Percentiles rank a stretch among this genome's conserved stretches.
Conservation (phyloP, 2,888 invertebrate genomes). For the Rapana venosa region DNA sequence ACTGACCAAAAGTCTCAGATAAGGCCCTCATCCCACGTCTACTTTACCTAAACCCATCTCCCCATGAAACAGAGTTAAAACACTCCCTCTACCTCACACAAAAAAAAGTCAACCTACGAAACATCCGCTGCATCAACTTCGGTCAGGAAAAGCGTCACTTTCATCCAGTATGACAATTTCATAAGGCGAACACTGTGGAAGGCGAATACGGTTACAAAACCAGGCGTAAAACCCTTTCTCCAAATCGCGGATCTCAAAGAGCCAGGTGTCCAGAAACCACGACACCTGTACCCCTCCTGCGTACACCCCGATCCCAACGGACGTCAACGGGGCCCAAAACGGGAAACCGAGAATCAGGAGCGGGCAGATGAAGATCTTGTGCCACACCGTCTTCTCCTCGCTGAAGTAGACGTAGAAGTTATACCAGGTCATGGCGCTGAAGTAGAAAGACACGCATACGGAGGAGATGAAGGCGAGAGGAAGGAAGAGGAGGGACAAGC, state of each 20-base stretch:
- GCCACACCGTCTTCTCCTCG: constrained; percentile 84
- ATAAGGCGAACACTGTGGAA: constrained; percentile 88
- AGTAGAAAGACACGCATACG: constrained; percentile 85
- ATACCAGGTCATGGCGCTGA: constrained; percentile 88
- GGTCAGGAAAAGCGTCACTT: constrained; percentile 46
- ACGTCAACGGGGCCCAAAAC: constrained; percentile 84
- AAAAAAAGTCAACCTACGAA: background rate
- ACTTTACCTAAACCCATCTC: too few relatives aligned
- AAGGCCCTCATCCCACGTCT: too few relatives aligned
- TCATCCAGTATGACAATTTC: constrained; percentile 82
- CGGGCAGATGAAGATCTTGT: constrained; percentile 84
- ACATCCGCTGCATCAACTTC: constrained; percentile 23
- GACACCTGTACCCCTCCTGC: constrained; percentile 85
- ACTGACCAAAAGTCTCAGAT: too few relatives aligned
- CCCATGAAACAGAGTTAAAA: too few relatives aligned
- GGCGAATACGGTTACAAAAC: constrained; percentile 84
- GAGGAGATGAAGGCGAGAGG: constrained; percentile 85
- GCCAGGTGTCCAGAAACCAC: constrained; percentile 85
- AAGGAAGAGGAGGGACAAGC: constrained; percentile 84
- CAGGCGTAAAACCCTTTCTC: constrained; percentile 90
- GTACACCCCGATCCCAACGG: constrained; percentile 84
- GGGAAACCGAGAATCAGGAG: constrained; percentile 85
- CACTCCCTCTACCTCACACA: background rate
- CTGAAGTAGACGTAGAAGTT: constrained; percentile 86
- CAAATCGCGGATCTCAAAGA: constrained; percentile 85